These are phyloP conservation scores for Pyralis farinalis DNA, from an alignment of 2,888 invertebrate genomes.

Conservation along the genomic window DNA sequence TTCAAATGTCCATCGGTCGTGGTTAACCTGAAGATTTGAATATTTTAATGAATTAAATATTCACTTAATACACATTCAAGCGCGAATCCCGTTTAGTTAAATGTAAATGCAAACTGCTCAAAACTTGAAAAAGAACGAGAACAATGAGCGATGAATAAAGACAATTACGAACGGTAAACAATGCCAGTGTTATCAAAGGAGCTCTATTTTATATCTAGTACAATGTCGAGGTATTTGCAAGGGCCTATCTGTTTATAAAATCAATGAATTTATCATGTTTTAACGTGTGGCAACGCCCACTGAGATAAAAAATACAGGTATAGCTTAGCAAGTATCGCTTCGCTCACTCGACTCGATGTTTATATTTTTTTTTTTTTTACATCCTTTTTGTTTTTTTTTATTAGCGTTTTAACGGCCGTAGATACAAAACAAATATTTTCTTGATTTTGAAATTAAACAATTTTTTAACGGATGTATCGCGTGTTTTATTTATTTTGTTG, in stretches of 20 bases:
- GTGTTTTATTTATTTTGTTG: too few species aligned
- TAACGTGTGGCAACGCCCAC: conserved; percentile 63
- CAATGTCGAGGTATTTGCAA: conserved; percentile 37
- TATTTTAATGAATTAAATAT: conserved; percentile 47
- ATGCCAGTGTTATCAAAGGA: conserved; percentile 29
- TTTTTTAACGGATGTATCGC: too few species aligned
- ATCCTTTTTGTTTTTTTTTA: too few species aligned
- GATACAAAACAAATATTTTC: too few species aligned
- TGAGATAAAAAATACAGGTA: too few species aligned
- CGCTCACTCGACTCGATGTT: conserved; percentile 45
- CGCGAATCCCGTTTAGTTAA: too few species aligned
- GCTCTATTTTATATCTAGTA: conserved; percentile 52
- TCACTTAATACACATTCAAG: background rate
- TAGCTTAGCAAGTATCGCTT: too few species aligned
- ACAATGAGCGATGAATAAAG: conserved; percentile 14
- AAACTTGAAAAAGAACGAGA: conserved; percentile 7
- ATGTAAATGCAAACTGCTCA: background rate
- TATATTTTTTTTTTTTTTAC: conserved; percentile 34
- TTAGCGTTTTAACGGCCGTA: too few species aligned
- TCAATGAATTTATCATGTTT: conserved; percentile 57
- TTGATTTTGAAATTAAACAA: too few species aligned
- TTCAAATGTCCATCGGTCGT: background rate
- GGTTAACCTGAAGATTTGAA: too few species aligned
- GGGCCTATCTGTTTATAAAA: conserved; percentile 58
- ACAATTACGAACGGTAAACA: conserved; percentile 7